Conservation (phyloP, 1,140 invertebrate species). For the Popillia japonica region DNA sequence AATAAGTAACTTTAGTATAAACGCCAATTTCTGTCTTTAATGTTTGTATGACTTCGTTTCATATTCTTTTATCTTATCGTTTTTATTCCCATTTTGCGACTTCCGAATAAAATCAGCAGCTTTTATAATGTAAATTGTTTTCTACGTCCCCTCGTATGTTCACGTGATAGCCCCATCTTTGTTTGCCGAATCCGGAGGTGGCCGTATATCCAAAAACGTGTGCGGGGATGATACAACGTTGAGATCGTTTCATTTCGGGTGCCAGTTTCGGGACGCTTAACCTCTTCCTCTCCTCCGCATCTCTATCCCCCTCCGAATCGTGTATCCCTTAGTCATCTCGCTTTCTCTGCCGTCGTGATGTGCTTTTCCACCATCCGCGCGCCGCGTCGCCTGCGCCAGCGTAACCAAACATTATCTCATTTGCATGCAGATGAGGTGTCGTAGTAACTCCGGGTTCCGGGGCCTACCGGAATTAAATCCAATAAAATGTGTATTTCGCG, state of each 20-base stretch:
- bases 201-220: not conserved
- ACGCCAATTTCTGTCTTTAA: too few species aligned
- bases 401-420: slow-evolving; percentile 57
- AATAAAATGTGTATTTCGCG: slow-evolving; percentile 40
- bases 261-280: slow-evolving; percentile 13
- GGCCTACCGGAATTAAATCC: slow-evolving; percentile 54
- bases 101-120: too few species aligned
- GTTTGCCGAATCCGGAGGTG: not conserved
- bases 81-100: too few species aligned
- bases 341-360: not conserved
- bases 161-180: not conserved
- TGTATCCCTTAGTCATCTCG: not conserved
- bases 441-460: slow-evolving; percentile 51
- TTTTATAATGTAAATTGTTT: not conserved
- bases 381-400: slow-evolving; percentile 19
- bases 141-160: not conserved
- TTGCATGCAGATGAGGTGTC: slow-evolving; percentile 57
- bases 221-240: not conserved
- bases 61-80: too few species aligned
- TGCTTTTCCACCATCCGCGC: not conserved
- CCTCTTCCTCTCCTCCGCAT: not conserved
- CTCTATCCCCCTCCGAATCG: not conserved
- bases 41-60: too few species aligned
- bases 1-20: too few species aligned
- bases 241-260: slow-evolving; percentile 14